A percentile compares a stretch with the other conserved stretches of the same genome.
phyloP scores from a whole-genome alignment of 2,888 invertebrate genomes.

The Tridacna gigas region DNA sequence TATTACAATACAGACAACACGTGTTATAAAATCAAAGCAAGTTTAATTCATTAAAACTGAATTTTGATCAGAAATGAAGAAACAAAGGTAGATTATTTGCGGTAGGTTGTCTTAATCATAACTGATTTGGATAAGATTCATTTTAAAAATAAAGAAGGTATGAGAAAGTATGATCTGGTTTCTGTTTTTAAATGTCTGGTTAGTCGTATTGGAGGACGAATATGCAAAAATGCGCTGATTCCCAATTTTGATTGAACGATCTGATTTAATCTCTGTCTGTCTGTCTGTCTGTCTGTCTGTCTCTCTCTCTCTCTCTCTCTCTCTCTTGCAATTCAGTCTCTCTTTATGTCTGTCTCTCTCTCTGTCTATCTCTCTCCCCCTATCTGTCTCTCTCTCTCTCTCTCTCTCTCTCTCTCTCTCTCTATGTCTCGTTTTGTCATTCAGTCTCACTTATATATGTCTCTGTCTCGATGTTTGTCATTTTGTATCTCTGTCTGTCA shows the following conservation, averaged over 20 bases:
- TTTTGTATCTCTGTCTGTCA: not conserved
- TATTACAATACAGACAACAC: not conserved
- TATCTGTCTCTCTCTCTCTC: not conserved
- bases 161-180: too few relatives aligned
- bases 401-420: conserved; percentile 5
- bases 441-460: not conserved
- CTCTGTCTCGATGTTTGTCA: not conserved
- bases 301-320: not conserved
- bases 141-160: too few relatives aligned
- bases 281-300: not conserved
- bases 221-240: too few relatives aligned
- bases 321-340: not conserved
- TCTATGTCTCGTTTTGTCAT: not conserved
- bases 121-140: too few relatives aligned
- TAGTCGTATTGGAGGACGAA: too few relatives aligned
- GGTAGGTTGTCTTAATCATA: too few relatives aligned
- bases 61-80: not conserved
- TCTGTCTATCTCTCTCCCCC: not conserved
- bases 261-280: not conserved
- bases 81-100: too few relatives aligned
- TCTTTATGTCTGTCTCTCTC: not conserved
- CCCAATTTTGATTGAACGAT: too few relatives aligned
- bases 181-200: too few relatives aligned
- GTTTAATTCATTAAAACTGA: not conserved
- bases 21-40: conserved; percentile 7